Conservation (phyloP, 2,888 invertebrate genomes). For the Thereva unica region DNA sequence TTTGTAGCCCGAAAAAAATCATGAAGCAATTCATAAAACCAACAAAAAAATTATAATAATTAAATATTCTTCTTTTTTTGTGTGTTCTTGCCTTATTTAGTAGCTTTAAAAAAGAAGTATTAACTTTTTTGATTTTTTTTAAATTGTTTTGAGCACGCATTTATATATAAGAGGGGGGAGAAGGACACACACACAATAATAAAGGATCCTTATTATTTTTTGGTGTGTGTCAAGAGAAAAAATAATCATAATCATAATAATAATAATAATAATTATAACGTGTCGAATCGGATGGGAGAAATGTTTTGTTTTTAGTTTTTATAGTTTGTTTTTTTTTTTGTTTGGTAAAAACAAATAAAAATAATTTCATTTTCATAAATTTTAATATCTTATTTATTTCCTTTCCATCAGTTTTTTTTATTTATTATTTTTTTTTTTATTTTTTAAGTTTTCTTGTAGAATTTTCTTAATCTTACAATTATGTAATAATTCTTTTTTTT, state of each 20-base stretch:
- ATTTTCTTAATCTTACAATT: slow-evolving; percentile 32
- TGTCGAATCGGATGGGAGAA: too few species aligned
- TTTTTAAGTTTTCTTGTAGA: slow-evolving; percentile 9
- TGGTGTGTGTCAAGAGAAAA: too few species aligned
- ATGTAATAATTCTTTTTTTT: slow-evolving; percentile 22
- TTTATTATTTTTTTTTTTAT: slow-evolving; percentile 9
- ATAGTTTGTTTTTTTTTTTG: not conserved
- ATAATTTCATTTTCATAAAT: slow-evolving; percentile 33
- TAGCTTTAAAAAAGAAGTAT: too few species aligned
- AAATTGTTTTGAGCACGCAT: not conserved
- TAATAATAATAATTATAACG: too few species aligned
- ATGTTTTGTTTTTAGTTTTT: too few species aligned
- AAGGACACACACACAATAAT: too few species aligned
- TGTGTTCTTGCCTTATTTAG: too few species aligned
- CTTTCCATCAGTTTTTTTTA: slow-evolving; percentile 39
- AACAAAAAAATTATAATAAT: slow-evolving; percentile 8
- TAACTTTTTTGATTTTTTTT: not conserved
- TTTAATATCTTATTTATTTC: slow-evolving; percentile 40
- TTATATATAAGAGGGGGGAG: not conserved
- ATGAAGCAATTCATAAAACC: slow-evolving; percentile 46
- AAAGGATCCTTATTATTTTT: too few species aligned
- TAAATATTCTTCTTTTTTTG: slow-evolving; percentile 2
- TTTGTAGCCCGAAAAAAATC: slow-evolving; percentile 44
- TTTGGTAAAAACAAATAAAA: slow-evolving; percentile 20
- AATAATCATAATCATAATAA: too few species aligned